Evolutionary conservation across 2,113 vertebrate genomes (phyloP).

Genomic region (Cervus canadensis): DNA sequence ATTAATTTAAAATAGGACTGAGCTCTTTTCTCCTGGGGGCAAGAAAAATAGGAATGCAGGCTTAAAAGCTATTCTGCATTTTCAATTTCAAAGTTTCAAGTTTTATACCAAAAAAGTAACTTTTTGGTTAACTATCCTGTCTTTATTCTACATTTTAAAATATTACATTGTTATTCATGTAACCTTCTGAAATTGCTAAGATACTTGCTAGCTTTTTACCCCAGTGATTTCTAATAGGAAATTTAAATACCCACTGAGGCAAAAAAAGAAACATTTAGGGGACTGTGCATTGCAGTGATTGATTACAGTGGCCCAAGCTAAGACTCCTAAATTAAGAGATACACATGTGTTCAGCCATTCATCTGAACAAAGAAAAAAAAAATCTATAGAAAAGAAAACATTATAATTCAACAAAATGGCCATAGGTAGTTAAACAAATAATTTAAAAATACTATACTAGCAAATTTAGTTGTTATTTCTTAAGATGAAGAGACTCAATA

Average conservation of each 20-base stretch:
- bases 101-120: constrained; percentile 1
- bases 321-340: constrained; percentile 26
- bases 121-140: constrained; percentile 20
- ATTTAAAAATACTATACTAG: background rate
- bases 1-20: constrained; percentile 54
- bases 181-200: constrained; percentile 29
- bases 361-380: background rate
- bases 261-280: constrained; percentile 14
- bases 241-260: constrained; percentile 42
- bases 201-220: background rate
- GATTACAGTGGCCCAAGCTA: background rate
- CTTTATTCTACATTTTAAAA: constrained; percentile 19
- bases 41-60: constrained; percentile 27
- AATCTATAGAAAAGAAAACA: background rate
- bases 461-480: background rate
- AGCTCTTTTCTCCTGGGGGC: constrained; percentile 39
- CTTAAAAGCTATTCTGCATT: constrained; percentile 47
- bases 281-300: background rate
- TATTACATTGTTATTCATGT: constrained; percentile 36
- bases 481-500: background rate
- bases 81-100: constrained; percentile 54
- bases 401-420: background rate
- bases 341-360: background rate
- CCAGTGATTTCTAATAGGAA: constrained; percentile 22
- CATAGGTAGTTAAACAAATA: background rate